phyloP scores from a whole-genome alignment of 1,140 invertebrate species.

The Nixonia krombeini region DNA sequence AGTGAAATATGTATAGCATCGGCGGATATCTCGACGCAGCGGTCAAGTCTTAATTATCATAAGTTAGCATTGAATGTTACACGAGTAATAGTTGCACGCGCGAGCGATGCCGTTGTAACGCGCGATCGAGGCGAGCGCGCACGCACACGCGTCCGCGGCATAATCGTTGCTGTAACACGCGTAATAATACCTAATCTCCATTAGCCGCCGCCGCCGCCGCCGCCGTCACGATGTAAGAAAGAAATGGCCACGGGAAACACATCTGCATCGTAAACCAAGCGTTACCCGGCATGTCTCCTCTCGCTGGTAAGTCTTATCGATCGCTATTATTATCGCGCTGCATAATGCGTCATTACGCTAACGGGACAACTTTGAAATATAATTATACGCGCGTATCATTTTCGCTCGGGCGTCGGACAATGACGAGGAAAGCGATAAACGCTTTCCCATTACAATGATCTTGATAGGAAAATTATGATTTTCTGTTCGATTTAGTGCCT shows the following conservation, averaged over 20 bases:
- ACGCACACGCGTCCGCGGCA: constrained; percentile 4
- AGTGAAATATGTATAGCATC: constrained; percentile 37
- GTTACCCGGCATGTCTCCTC: constrained; percentile 45
- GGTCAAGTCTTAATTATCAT: constrained; percentile 41
- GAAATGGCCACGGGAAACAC: constrained; percentile 41
- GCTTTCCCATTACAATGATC: too few relatives aligned
- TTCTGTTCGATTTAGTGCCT: too few relatives aligned
- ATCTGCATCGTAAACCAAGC: constrained; percentile 44
- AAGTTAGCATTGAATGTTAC: too few relatives aligned
- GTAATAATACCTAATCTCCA: constrained; percentile 45
- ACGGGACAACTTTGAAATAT: constrained; percentile 18
- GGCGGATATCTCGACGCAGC: constrained; percentile 18
- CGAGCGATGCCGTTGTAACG: not conserved
- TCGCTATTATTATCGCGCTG: constrained; percentile 18
- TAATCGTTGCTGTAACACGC: constrained; percentile 29
- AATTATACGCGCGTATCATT: too few relatives aligned
- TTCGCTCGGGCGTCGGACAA: too few relatives aligned
- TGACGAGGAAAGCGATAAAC: not conserved
- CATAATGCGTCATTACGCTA: constrained; percentile 35
- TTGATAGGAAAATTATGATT: too few relatives aligned
- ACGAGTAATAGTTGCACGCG: not conserved
- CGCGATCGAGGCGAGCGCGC: not conserved
- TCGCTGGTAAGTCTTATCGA: constrained; percentile 47
- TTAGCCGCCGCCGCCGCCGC: constrained; percentile 30
- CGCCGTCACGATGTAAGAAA: too few relatives aligned